A percentile compares a stretch with the other conserved stretches of the same genome.
phyloP scores from a whole-genome alignment of 2,113 vertebrate species.

The Oostethus manadensis region DNA sequence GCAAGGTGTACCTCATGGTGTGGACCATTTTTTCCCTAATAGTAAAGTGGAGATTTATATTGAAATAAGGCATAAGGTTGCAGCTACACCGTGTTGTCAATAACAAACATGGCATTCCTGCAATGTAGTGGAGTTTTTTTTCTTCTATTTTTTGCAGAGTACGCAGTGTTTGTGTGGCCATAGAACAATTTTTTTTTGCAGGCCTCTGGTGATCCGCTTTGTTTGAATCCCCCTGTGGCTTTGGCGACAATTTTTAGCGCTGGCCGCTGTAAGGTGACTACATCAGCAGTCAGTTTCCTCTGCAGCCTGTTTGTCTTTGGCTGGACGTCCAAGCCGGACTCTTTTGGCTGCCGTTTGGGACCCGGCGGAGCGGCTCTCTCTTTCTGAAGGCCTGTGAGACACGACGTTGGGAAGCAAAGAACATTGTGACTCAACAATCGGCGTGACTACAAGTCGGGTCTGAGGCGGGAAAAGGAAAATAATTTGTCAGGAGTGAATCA shows the following conservation, averaged over 20 bases:
- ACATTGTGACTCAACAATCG: conserved; percentile 24
- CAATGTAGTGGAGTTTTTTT: background rate
- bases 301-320: conserved; percentile 54
- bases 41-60: background rate
- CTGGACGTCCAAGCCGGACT: conserved; percentile 27
- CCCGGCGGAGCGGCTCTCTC: background rate
- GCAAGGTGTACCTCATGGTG: too few relatives aligned
- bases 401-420: conserved; percentile 13
- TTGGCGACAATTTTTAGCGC: conserved; percentile 61
- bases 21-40: too few relatives aligned
- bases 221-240: conserved; percentile 58
- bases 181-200: conserved; percentile 2
- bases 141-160: background rate
- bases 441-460: conserved; percentile 18
- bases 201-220: conserved; percentile 51
- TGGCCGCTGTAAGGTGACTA: conserved; percentile 57
- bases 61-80: background rate
- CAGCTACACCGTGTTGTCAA: background rate
- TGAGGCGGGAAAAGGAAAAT: background rate
- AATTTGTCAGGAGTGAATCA: background rate
- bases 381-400: conserved; percentile 38
- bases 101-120: background rate
- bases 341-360: conserved; percentile 16
- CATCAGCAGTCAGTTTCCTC: conserved; percentile 66
- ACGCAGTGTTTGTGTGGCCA: too few relatives aligned